Percentiles rank a stretch among this genome's conserved stretches.
phyloP scores from a whole-genome alignment of 2,888 invertebrate genomes.

The Muscina levida region DNA sequence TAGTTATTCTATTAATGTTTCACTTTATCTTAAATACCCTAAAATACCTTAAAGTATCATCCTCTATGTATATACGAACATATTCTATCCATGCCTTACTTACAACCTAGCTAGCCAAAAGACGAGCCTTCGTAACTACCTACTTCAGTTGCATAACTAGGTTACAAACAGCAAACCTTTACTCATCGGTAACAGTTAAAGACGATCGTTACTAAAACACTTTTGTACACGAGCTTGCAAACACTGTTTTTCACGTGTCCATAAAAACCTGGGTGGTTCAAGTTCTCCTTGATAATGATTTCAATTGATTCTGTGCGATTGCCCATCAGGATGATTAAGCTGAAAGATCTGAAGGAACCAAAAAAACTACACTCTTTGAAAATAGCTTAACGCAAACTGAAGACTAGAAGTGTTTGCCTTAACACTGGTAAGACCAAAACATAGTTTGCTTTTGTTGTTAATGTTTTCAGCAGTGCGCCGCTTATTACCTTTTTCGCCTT shows the following conservation, averaged over 20 bases:
- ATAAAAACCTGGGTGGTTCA: conserved; percentile 49
- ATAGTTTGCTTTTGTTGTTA: conserved; percentile 20
- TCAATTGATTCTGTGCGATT: conserved; percentile 14
- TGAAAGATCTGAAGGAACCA: neutral
- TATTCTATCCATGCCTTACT: too few species aligned
- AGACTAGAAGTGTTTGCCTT: neutral
- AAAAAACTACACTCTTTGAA: neutral
- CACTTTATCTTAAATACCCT: too few species aligned
- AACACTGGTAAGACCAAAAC: neutral
- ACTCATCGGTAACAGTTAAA: neutral
- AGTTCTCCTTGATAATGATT: conserved; percentile 60
- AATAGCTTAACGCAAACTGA: conserved; percentile 15
- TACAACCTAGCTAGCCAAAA: too few species aligned
- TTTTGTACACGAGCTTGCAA: neutral
- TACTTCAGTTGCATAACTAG: too few species aligned
- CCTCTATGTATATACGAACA: too few species aligned
- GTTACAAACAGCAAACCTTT: too few species aligned
- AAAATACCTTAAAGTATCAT: too few species aligned
- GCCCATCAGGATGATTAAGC: conserved; percentile 3
- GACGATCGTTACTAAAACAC: neutral
- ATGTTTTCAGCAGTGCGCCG: neutral
- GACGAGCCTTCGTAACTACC: too few species aligned
- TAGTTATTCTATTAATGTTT: too few species aligned
- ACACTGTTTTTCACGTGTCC: conserved; percentile 6
- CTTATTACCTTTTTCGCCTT: conserved; percentile 20